A percentile compares a stretch with the other conserved stretches of the same genome.
Evolutionary conservation across 2,888 invertebrate genomes (phyloP).

Genomic region (Eupsilia transversa): DNA sequence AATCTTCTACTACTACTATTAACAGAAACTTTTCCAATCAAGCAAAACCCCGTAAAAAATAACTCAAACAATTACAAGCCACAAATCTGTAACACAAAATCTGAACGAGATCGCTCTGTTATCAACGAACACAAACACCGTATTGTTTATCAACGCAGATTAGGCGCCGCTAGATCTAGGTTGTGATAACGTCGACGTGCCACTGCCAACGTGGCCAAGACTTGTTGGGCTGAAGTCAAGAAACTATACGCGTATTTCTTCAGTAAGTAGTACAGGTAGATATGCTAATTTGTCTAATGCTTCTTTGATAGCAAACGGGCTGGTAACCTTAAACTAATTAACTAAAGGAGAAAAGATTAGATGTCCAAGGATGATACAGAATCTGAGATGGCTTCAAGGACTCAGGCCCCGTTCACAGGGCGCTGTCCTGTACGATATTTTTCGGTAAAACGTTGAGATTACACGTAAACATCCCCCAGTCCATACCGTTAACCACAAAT

Average conservation of each 20-base stretch:
- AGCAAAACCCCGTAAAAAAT: constrained; percentile 2
- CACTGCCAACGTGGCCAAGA: constrained; percentile 46
- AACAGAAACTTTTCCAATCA: constrained; percentile 14
- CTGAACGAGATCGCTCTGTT: constrained; percentile 58
- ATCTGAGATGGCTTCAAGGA: not conserved
- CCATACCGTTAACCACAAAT: too few relatives aligned
- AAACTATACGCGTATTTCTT: constrained; percentile 16
- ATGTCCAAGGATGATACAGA: not conserved
- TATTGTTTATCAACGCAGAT: constrained; percentile 67
- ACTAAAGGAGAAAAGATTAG: too few relatives aligned
- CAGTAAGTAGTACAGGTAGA: constrained; percentile 28
- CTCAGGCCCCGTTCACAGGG: too few relatives aligned
- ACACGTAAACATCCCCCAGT: too few relatives aligned
- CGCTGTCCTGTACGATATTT: too few relatives aligned
- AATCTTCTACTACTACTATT: not conserved
- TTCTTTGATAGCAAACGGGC: not conserved
- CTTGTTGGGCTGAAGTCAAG: constrained; percentile 37
- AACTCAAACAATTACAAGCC: constrained; percentile 41
- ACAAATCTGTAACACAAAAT: constrained; percentile 53
- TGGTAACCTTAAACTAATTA: not conserved
- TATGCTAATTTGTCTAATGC: not conserved
- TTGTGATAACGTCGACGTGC: constrained; percentile 62
- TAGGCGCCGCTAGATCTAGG: constrained; percentile 65
- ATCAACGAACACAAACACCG: constrained; percentile 61
- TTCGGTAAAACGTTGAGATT: too few relatives aligned